Evolutionary conservation across 2,888 invertebrate species (phyloP).

Genomic region (Acrocyrtus sp.): DNA sequence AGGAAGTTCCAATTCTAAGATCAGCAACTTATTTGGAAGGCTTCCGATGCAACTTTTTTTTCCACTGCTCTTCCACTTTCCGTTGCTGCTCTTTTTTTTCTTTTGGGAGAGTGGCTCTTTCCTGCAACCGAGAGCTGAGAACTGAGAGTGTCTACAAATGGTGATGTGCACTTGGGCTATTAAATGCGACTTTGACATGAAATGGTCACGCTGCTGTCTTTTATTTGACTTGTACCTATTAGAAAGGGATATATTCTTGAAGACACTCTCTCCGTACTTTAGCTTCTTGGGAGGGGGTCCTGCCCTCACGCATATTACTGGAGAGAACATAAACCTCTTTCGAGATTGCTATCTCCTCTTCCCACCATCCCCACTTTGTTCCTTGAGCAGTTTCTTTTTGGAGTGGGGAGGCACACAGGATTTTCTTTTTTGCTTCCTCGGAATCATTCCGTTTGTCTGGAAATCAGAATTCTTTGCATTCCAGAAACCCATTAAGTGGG

Average conservation of each 20-base stretch:
- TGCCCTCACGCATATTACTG: slow-evolving; percentile 1
- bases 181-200: slow-evolving; percentile 45
- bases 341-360: slow-evolving; percentile 21
- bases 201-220: slow-evolving; percentile 44
- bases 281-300: background rate
- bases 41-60: slow-evolving; percentile 43
- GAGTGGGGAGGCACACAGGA: slow-evolving; percentile 15
- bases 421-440: slow-evolving; percentile 26
- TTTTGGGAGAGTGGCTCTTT: too few species aligned
- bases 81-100: background rate
- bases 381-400: too few species aligned
- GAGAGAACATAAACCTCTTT: slow-evolving; percentile 21
- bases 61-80: background rate
- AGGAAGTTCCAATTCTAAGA: slow-evolving; percentile 58
- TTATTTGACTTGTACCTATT: slow-evolving; percentile 35
- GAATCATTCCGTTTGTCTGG: slow-evolving; percentile 33
- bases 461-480: slow-evolving; percentile 37
- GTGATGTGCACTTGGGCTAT: slow-evolving; percentile 38
- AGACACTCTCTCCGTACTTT: background rate
- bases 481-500: slow-evolving; percentile 39
- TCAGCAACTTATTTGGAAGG: slow-evolving; percentile 53
- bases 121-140: too few species aligned
- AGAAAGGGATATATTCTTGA: background rate
- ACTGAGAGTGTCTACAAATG: too few species aligned
- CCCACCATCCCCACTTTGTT: background rate